phyloP scores from a whole-genome alignment of 2,113 vertebrate genomes.

The Thalassoma bifasciatum region DNA sequence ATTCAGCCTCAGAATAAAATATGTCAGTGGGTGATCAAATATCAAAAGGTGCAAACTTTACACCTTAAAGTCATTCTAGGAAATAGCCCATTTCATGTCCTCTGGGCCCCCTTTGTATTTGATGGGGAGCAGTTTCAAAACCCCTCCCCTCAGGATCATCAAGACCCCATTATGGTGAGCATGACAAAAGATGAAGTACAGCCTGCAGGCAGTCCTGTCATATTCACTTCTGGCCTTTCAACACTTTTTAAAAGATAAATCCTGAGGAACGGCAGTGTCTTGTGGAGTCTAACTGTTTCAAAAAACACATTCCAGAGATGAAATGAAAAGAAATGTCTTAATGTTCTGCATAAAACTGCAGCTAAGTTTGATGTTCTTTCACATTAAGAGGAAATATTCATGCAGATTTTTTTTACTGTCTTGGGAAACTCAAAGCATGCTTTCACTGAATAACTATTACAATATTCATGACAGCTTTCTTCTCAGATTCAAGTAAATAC shows the following conservation, averaged over 20 bases:
- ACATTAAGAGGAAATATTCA: background rate
- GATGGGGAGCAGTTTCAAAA: slow-evolving; percentile 42
- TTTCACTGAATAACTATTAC: background rate
- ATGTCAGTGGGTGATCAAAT: slow-evolving; percentile 61
- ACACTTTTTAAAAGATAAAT: slow-evolving; percentile 27
- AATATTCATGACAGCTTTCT: too few relatives aligned
- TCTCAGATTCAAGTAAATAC: too few relatives aligned
- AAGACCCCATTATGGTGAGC: slow-evolving; percentile 46
- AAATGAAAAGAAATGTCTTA: background rate
- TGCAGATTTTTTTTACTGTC: background rate
- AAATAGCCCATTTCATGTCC: slow-evolving; percentile 59
- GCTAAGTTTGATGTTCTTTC: slow-evolving; percentile 19
- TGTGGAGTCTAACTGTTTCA: slow-evolving; percentile 35
- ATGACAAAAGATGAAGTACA: slow-evolving; percentile 62
- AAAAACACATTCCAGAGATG: slow-evolving; percentile 29
- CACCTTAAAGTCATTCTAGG: slow-evolving; percentile 59
- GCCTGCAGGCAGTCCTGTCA: slow-evolving; percentile 58
- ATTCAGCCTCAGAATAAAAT: slow-evolving; percentile 55
- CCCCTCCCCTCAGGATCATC: slow-evolving; percentile 33
- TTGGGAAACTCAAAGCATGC: background rate
- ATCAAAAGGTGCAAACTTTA: slow-evolving; percentile 68
- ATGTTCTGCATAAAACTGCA: background rate
- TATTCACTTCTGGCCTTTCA: slow-evolving; percentile 47
- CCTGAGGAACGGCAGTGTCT: slow-evolving; percentile 25
- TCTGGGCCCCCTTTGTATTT: slow-evolving; percentile 46